A percentile compares a stretch with the other conserved stretches of the same genome.
Evolutionary conservation across 2,888 invertebrate species (phyloP).

Genomic region (Zootermopsis nevadensis): DNA sequence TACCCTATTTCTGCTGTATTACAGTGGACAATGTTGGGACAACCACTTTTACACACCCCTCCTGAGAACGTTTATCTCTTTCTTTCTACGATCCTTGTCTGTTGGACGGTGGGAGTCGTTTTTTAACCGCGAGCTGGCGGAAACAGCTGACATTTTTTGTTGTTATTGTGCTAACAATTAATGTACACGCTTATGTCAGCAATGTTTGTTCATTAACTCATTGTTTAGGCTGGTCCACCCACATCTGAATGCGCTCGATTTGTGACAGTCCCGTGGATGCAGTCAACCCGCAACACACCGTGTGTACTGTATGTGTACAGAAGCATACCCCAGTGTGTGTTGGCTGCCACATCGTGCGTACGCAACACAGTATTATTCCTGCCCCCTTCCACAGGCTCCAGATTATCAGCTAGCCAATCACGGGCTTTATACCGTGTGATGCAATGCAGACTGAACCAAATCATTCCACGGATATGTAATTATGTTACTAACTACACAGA

Average conservation of each 20-base stretch:
- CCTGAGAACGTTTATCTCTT: slow-evolving; percentile 10
- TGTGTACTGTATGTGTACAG: slow-evolving; percentile 1
- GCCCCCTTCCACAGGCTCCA: not conserved
- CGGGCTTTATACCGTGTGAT: not conserved
- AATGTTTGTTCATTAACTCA: slow-evolving; percentile 44
- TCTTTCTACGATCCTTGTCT: slow-evolving; percentile 4
- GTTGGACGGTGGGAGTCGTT: not conserved
- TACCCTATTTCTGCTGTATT: not conserved
- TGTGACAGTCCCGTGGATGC: slow-evolving; percentile 7
- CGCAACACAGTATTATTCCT: slow-evolving; percentile 26
- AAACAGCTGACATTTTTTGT: slow-evolving; percentile 41
- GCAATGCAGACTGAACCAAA: too few species aligned
- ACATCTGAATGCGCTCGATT: slow-evolving; percentile 41
- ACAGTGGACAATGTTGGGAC: not conserved
- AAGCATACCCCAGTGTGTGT: not conserved
- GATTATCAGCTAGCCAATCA: slow-evolving; percentile 20
- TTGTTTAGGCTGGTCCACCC: slow-evolving; percentile 32
- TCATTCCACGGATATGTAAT: too few species aligned
- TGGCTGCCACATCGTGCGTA: slow-evolving; percentile 7
- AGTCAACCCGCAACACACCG: slow-evolving; percentile 26
- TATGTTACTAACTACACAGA: too few species aligned
- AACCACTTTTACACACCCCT: slow-evolving; percentile 26
- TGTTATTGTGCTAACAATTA: not conserved
- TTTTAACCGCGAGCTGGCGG: slow-evolving; percentile 25
- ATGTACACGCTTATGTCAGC: slow-evolving; percentile 34